Conservation (phyloP, 2,113 vertebrate species). For the Pleuronectes platessa region DNA sequence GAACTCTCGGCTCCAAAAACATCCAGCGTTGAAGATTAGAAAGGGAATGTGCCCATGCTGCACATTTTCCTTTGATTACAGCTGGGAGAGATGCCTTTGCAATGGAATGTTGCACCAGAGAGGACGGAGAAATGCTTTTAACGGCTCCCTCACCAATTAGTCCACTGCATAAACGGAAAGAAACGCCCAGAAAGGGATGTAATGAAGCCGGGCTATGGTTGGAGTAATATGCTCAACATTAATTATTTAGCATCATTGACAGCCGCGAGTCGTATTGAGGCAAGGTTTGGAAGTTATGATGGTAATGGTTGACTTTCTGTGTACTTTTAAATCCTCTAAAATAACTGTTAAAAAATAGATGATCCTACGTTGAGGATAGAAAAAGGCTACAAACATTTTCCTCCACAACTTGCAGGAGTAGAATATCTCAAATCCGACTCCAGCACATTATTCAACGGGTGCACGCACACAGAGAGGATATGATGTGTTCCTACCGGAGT, state of each 20-base stretch:
- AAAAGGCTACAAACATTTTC: background rate
- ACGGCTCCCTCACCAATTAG: constrained; percentile 48
- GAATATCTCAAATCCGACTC: constrained; percentile 18
- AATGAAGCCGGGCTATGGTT: constrained; percentile 44
- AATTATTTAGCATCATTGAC: constrained; percentile 60
- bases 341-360: background rate
- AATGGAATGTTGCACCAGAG: constrained; percentile 29
- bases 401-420: background rate
- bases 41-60: constrained; percentile 60
- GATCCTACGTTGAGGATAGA: too few species aligned
- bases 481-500: constrained; percentile 12
- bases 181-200: constrained; percentile 24
- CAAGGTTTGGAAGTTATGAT: constrained; percentile 2
- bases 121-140: constrained; percentile 43
- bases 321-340: too few species aligned
- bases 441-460: constrained; percentile 15
- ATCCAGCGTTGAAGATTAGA: constrained; percentile 60
- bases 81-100: constrained; percentile 32
- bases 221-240: constrained; percentile 52
- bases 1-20: constrained; percentile 30
- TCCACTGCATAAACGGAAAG: constrained; percentile 27
- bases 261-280: constrained; percentile 27
- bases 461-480: constrained; percentile 26
- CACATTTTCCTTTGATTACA: constrained; percentile 68
- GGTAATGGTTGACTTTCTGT: background rate